A percentile compares a stretch with the other conserved stretches of the same genome.
phyloP scores from a whole-genome alignment of 2,113 vertebrate species.

The Larimichthys polyactis region DNA sequence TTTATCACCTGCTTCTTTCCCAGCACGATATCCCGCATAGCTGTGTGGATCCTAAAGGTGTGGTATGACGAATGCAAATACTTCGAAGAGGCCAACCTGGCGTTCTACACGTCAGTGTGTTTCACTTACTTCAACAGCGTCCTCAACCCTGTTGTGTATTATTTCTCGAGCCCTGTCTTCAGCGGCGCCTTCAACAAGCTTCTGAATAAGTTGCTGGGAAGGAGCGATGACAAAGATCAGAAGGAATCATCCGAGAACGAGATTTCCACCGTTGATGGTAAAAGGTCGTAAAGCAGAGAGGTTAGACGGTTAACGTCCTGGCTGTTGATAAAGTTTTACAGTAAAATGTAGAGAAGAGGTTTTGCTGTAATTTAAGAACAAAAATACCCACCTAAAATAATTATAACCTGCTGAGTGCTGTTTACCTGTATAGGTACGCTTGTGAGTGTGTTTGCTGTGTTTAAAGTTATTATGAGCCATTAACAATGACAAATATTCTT shows the following conservation, averaged over 20 bases:
- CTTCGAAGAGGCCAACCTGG: slow-evolving; percentile 78
- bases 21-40: slow-evolving; percentile 80
- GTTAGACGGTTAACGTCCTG: not conserved
- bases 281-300: slow-evolving; percentile 6
- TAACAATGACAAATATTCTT: not conserved
- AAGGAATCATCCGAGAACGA: not conserved
- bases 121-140: slow-evolving; percentile 88
- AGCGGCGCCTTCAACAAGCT: slow-evolving; percentile 75
- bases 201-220: slow-evolving; percentile 67
- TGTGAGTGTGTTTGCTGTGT: not conserved
- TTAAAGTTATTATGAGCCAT: not conserved
- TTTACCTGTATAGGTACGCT: not conserved
- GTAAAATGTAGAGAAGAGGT: not conserved
- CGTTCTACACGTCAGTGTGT: slow-evolving; percentile 82
- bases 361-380: slow-evolving; percentile 6
- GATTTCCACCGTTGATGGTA: slow-evolving; percentile 30
- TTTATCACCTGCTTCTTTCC: slow-evolving; percentile 85
- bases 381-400: not conserved
- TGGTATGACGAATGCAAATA: slow-evolving; percentile 77
- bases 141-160: slow-evolving; percentile 86
- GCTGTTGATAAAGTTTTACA: not conserved
- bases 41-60: slow-evolving; percentile 81
- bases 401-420: not conserved
- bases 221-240: not conserved
- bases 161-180: slow-evolving; percentile 84